Percentiles rank a stretch among this genome's conserved stretches.
These are phyloP conservation scores for Tetrax tetrax DNA, from an alignment of 2,113 vertebrate genomes.

Conservation along the genomic window DNA sequence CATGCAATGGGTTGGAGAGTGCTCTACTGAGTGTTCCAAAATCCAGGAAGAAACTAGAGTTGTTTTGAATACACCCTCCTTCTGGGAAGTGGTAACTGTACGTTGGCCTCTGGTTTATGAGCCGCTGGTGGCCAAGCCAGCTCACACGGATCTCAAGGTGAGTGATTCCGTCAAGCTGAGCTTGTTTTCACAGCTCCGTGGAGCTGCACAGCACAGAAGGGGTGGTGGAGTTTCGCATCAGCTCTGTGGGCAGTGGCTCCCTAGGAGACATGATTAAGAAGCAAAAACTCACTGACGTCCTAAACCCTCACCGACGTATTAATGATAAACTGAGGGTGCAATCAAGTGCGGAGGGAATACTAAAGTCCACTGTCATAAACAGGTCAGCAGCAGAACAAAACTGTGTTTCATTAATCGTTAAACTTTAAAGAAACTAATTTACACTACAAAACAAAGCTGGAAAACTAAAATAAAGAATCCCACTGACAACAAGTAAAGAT, in stretches of 20 bases:
- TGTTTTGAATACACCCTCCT: neutral
- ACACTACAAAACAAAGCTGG: neutral
- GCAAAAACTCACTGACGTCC: neutral
- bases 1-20: neutral
- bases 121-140: accelerated
- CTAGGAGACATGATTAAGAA: neutral
- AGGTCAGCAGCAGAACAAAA: neutral
- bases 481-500: neutral
- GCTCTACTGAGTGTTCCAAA: neutral
- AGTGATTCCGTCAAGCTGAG: neutral
- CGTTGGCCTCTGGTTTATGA: neutral
- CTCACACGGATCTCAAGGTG: neutral
- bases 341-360: neutral
- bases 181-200: neutral
- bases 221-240: neutral
- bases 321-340: slow-evolving; percentile 14
- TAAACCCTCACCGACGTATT: neutral
- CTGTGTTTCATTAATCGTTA: neutral
- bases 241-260: neutral
- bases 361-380: neutral
- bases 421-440: neutral
- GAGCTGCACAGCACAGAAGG: neutral
- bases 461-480: neutral
- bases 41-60: neutral
- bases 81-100: neutral